Conservation (phyloP, 1,140 invertebrate genomes). For the Zophobas atratus region DNA sequence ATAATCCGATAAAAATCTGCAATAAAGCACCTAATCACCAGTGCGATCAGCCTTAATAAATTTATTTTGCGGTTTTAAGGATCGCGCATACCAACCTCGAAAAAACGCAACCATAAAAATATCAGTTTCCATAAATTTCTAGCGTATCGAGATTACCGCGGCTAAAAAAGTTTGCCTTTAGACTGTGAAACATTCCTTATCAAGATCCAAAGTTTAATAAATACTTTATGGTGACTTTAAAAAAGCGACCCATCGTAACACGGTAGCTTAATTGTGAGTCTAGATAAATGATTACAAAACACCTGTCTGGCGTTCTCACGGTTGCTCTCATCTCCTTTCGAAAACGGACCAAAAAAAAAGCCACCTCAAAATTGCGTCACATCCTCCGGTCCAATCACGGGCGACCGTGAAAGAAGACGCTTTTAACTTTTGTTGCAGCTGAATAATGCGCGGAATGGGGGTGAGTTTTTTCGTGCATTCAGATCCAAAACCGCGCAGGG, state of each 20-base stretch:
- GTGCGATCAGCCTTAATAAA: not conserved
- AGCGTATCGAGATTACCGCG: not conserved
- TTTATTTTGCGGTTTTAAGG: not conserved
- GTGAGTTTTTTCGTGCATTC: conserved; percentile 39
- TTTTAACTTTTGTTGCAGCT: conserved; percentile 8
- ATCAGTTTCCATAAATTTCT: not conserved
- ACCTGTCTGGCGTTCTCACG: conserved; percentile 62
- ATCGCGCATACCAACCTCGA: not conserved
- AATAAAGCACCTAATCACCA: not conserved
- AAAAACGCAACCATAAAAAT: not conserved
- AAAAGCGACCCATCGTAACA: conserved; percentile 56
- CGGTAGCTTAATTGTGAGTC: conserved; percentile 57
- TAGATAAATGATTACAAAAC: conserved; percentile 60
- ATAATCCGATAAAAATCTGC: not conserved
- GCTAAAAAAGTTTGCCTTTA: not conserved
- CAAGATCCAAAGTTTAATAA: conserved; percentile 17
- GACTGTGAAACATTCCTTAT: conserved; percentile 10
- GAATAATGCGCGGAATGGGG: not conserved
- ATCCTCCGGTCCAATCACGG: not conserved
- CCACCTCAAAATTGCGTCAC: conserved; percentile 18
- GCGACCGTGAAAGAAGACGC: conserved; percentile 1
- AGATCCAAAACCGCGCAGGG: conserved; percentile 26
- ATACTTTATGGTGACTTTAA: conserved; percentile 24
- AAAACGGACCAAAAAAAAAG: conserved; percentile 21
- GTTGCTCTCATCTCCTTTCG: conserved; percentile 47